These are phyloP conservation scores for Ophonus ardosiacus DNA, from an alignment of 2,888 invertebrate species.

Conservation along the genomic window DNA sequence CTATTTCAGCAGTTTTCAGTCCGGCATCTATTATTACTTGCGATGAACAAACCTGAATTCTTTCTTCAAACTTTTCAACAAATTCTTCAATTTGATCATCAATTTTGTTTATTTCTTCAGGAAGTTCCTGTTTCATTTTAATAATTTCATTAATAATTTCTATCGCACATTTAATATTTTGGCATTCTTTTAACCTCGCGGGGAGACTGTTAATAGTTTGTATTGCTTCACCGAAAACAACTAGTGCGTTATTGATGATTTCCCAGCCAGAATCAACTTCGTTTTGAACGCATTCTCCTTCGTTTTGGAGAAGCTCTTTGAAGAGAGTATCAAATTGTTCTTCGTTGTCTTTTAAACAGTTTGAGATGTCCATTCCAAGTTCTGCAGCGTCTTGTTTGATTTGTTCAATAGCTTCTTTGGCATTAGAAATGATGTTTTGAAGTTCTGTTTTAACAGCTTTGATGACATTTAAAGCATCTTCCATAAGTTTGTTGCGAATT, in stretches of 20 bases:
- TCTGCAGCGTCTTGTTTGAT: constrained; percentile 5
- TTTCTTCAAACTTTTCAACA: not conserved
- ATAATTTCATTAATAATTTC: not conserved
- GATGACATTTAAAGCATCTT: not conserved
- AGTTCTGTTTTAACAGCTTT: constrained; percentile 4
- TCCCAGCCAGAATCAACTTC: constrained; percentile 8
- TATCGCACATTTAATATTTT: not conserved
- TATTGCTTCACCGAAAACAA: not conserved
- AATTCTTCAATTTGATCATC: not conserved
- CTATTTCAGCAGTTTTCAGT: constrained; percentile 80
- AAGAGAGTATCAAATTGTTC: not conserved
- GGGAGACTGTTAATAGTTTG: not conserved
- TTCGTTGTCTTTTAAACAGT: constrained; percentile 9
- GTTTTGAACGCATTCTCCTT: constrained; percentile 11
- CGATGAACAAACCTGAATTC: constrained; percentile 24
- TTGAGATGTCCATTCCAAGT: constrained; percentile 6
- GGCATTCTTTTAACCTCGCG: not conserved
- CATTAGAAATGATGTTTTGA: not conserved
- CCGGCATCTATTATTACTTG: constrained; percentile 79
- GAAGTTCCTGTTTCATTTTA: not conserved
- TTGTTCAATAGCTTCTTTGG: constrained; percentile 10
- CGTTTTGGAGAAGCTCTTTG: not conserved
- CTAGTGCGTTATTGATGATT: constrained; percentile 7
- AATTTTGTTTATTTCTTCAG: constrained; percentile 11
- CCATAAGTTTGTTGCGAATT: not conserved